A percentile compares a stretch with the other conserved stretches of the same genome.
Evolutionary conservation across 2,113 vertebrate species (phyloP).

Genomic region (Ophthalmotilapia sp.): DNA sequence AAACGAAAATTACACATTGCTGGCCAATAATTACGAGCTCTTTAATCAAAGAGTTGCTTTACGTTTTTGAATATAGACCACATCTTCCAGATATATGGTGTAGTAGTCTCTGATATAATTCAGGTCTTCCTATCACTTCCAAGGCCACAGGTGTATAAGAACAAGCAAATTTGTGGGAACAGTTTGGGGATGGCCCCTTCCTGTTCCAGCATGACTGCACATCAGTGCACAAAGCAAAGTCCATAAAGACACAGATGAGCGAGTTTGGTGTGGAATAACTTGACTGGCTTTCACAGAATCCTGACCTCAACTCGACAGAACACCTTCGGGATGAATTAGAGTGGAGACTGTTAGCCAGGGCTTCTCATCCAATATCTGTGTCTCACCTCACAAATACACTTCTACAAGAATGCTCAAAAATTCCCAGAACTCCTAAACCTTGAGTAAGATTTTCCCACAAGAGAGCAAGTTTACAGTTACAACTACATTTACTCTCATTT

Average conservation of each 20-base stretch:
- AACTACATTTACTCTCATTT: background rate
- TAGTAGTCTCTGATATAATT: background rate
- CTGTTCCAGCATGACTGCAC: background rate
- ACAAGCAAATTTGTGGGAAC: background rate
- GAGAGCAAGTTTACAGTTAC: background rate
- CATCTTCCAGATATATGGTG: background rate
- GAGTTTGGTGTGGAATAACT: background rate
- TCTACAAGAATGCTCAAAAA: background rate
- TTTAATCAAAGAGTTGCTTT: background rate
- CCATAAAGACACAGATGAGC: background rate
- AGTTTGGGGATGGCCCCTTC: background rate
- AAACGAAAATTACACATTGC: background rate
- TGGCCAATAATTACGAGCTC: accelerated
- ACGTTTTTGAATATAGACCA: background rate
- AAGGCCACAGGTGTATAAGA: background rate
- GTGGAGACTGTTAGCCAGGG: background rate
- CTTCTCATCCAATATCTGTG: background rate
- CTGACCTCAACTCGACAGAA: background rate
- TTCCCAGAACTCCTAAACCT: background rate
- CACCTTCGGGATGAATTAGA: background rate
- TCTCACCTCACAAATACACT: background rate
- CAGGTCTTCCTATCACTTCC: background rate
- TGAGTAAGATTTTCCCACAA: background rate
- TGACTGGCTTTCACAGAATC: background rate
- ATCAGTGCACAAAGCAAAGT: background rate